Evolutionary conservation across 2,113 vertebrate species (phyloP), one percentile per base, ranked within the genome.

Genomic region (Eurystomus gularis): DNA sequence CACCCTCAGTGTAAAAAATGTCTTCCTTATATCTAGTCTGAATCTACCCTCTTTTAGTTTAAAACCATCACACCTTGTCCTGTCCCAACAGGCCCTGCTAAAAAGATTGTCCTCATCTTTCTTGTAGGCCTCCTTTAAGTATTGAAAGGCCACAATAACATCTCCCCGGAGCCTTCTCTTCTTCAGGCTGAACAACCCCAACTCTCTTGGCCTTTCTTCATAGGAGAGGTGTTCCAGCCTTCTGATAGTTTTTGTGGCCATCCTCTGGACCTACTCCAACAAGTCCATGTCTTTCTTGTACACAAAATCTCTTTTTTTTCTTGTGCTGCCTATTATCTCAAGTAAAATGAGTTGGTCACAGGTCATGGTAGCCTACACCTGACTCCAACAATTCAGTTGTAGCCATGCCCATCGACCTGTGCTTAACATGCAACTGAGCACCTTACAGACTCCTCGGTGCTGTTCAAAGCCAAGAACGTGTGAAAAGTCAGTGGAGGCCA

Each of bases 321-420:
- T 71, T 55, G 20, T 62, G 20, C 3, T 55, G 29, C 17, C 16
- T 73, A 7, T 35, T 62, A 48, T 58, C 23, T 68, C 0, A 0
- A 66, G 13, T 46, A 13, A 86, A 77, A 78, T 13, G 17, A 66
- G 29, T 26, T 3, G 0, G 24, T 40, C 40, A 61, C 37, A 83
- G 76, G 39, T 11, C 24, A 20, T 5, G 11, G 31, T 1, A 72
- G 8, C 12, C 3, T 58, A 55, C 13, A 31, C 2, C 1, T 11
- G 37, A 17, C 15, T 70, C 71, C n/a, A 49, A 9, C 0, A 62
- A 5, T 31, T 49, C 25, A 35, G 31, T 11, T 25, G 14, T 5
- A 64, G 48, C 31, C 77, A 33, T 14, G 54, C n/a, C 7, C 49
- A 57, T 26, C 39, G 21, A 5, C 40, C 15, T 15, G 14, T 8